A percentile compares a stretch with the other conserved stretches of the same genome.
These are phyloP conservation scores for Ranitomeya imitator DNA, from an alignment of 2,113 vertebrate genomes.

Conservation along the genomic window DNA sequence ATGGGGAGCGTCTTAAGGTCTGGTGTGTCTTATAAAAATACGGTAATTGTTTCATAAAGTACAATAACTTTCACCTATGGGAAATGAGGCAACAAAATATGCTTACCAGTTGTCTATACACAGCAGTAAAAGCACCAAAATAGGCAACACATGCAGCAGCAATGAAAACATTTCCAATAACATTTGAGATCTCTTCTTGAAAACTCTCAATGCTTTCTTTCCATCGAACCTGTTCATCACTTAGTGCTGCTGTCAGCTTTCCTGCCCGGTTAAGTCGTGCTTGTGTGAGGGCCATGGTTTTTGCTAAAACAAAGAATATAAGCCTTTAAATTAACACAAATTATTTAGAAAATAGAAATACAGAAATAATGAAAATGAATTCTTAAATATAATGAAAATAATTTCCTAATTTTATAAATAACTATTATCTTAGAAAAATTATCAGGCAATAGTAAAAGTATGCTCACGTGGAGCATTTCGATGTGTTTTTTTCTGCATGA, in stretches of 20 bases:
- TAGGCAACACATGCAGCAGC: slow-evolving; percentile 83
- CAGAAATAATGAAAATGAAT: background rate
- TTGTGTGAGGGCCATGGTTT: slow-evolving; percentile 78
- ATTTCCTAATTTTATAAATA: too few relatives aligned
- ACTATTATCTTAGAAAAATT: too few relatives aligned
- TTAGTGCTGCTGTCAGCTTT: slow-evolving; percentile 78
- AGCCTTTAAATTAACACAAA: background rate
- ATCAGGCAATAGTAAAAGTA: too few relatives aligned
- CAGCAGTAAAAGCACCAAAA: slow-evolving; percentile 82
- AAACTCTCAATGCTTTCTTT: slow-evolving; percentile 78
- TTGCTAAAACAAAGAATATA: slow-evolving; percentile 65
- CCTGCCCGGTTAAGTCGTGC: slow-evolving; percentile 75
- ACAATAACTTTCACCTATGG: background rate
- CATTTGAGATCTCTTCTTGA: slow-evolving; percentile 77
- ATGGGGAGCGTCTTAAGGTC: too few relatives aligned
- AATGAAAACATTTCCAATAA: slow-evolving; percentile 83
- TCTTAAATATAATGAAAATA: too few relatives aligned
- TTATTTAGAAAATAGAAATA: background rate
- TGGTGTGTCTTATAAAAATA: background rate
- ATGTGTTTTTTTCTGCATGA: too few relatives aligned
- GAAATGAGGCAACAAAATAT: background rate
- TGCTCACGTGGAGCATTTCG: too few relatives aligned
- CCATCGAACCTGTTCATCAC: slow-evolving; percentile 83
- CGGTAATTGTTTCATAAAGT: background rate
- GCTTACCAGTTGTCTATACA: slow-evolving; percentile 79